These are phyloP conservation scores for Agelas oroides DNA, from an alignment of 37 sponge, comb jelly and placozoan species.

Conservation along the genomic window DNA sequence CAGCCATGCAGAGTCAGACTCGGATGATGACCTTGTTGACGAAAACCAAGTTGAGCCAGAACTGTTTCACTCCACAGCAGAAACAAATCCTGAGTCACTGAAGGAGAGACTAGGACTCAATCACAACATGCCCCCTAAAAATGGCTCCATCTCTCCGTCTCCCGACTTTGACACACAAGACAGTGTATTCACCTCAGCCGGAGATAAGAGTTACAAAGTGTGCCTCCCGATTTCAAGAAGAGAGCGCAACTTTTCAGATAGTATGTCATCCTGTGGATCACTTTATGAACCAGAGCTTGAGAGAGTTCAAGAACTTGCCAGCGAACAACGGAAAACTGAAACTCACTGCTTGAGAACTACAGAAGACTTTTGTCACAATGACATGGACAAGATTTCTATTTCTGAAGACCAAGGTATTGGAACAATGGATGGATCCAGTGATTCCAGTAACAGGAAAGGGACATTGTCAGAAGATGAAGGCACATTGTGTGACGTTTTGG, in stretches of 20 bases:
- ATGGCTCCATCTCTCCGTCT: constrained; percentile 27
- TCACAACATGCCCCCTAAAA: constrained; percentile 26
- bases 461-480: constrained; percentile 51
- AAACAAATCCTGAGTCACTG: constrained; percentile 8
- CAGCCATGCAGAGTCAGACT: constrained; percentile 79
- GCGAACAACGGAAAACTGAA: neutral
- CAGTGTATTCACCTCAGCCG: constrained; percentile 51
- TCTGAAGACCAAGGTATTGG: constrained; percentile 84
- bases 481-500: constrained; percentile 42
- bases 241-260: constrained; percentile 25
- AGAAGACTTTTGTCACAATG: neutral
- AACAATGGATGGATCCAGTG: constrained; percentile 89
- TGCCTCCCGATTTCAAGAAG: neutral
- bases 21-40: constrained; percentile 76
- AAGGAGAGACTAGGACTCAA: constrained; percentile 44
- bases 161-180: constrained; percentile 39
- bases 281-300: constrained; percentile 12
- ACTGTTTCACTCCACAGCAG: constrained; percentile 8
- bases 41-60: constrained; percentile 3
- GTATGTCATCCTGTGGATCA: constrained; percentile 62
- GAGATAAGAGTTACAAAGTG: neutral
- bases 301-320: neutral
- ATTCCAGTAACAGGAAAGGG: constrained; percentile 41
- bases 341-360: neutral
- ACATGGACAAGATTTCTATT: constrained; percentile 36